These are phyloP conservation scores for Galago senegalensis DNA, from an alignment of 2,797 vertebrate genomes.

Conservation along the genomic window DNA sequence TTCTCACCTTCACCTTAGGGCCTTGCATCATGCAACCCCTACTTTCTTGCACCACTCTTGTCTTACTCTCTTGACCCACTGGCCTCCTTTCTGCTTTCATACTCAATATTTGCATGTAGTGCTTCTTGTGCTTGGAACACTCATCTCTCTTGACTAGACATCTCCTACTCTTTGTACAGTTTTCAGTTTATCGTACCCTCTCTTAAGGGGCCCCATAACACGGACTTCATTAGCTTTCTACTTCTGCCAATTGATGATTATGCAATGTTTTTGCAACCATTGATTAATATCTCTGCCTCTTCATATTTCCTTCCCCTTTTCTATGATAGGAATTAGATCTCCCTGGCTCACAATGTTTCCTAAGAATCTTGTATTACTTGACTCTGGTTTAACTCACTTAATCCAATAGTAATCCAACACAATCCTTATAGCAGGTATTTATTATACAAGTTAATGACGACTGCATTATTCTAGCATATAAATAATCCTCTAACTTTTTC, in stretches of 20 bases:
- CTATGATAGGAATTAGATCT: not conserved
- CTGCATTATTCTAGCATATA: not conserved
- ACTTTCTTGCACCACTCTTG: not conserved
- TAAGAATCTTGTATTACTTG: not conserved
- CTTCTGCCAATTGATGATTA: not conserved
- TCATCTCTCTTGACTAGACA: not conserved
- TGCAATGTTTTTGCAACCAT: not conserved
- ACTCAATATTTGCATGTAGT: not conserved
- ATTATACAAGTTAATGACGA: not conserved
- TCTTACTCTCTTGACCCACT: not conserved
- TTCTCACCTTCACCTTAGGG: not conserved
- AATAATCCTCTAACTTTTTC: not conserved
- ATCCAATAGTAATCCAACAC: not conserved
- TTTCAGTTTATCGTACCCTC: not conserved
- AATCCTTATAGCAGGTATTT: not conserved
- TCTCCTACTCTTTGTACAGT: not conserved
- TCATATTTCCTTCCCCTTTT: not conserved
- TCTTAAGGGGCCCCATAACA: not conserved
- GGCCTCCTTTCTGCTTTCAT: not conserved
- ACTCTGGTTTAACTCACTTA: not conserved
- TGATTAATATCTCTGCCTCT: not conserved
- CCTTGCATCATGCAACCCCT: not conserved
- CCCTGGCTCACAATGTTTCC: not conserved
- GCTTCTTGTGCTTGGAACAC: not conserved
- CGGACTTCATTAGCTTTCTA: not conserved